phyloP scores from a whole-genome alignment of 2,797 vertebrate genomes.

The Acanthornis magna region DNA sequence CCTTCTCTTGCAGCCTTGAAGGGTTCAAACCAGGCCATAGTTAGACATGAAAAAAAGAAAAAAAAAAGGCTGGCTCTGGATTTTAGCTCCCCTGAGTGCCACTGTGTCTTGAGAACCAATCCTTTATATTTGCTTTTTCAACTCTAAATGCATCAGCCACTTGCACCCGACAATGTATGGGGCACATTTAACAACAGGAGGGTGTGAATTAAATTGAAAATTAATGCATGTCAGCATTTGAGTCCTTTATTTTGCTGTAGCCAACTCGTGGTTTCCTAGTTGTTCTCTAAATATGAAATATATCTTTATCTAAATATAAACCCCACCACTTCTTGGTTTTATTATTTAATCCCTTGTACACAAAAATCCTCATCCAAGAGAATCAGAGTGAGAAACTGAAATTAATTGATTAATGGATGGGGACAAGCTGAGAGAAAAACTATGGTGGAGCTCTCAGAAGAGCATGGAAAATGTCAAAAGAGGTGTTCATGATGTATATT shows the following conservation, averaged over 20 bases:
- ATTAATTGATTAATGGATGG: background rate
- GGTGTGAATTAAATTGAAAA: background rate
- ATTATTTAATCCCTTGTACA: background rate
- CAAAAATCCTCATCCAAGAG: background rate
- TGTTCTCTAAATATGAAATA: background rate
- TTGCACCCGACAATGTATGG: background rate
- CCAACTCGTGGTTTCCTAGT: background rate
- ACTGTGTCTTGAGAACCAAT: no score
- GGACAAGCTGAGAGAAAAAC: background rate
- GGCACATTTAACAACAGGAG: background rate
- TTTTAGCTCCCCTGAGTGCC: background rate
- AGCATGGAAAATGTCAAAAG: background rate
- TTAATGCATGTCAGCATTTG: background rate
- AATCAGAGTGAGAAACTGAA: background rate
- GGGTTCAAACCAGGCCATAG: background rate
- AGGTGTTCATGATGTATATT: background rate
- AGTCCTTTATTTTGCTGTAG: background rate
- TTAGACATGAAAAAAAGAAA: background rate
- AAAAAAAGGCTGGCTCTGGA: background rate
- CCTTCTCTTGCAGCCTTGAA: background rate
- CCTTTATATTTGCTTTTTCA: background rate
- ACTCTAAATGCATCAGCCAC: background rate
- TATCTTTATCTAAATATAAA: background rate
- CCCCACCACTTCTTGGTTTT: background rate
- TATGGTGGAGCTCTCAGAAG: background rate